A percentile compares a stretch with the other conserved stretches of the same genome.
These are phyloP conservation scores for Cairina moschata DNA, from an alignment of 2,113 vertebrate species.

Conservation along the genomic window DNA sequence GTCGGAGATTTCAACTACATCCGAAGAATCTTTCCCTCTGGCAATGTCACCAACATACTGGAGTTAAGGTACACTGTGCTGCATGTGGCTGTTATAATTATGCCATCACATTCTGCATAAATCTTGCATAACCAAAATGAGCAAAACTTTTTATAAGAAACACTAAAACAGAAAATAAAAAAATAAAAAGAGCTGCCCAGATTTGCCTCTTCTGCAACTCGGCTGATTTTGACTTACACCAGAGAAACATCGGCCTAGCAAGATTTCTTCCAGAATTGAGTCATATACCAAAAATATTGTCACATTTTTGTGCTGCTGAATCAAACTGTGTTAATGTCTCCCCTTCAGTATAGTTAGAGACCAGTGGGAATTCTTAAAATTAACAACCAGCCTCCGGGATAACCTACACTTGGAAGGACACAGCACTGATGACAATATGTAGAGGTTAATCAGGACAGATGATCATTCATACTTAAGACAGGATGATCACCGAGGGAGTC, in stretches of 20 bases:
- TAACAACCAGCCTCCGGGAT: neutral
- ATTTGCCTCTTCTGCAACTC: constrained; percentile 22
- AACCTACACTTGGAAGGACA: neutral
- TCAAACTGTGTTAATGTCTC: constrained; percentile 7
- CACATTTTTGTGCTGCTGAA: constrained; percentile 8
- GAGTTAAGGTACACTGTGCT: constrained; percentile 87
- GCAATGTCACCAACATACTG: constrained; percentile 96
- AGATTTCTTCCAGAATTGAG: constrained; percentile 3
- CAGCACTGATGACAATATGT: neutral
- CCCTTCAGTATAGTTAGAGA: neutral
- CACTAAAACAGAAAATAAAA: neutral
- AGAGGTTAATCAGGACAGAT: neutral
- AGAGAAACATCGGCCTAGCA: neutral
- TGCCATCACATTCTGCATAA: neutral
- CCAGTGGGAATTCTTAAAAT: constrained; percentile 32
- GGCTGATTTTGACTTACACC: constrained; percentile 31
- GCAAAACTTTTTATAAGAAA: neutral
- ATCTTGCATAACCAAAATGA: neutral
- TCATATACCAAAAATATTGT: neutral
- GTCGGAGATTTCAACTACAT: constrained; percentile 99
- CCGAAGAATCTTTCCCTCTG: constrained; percentile 94
- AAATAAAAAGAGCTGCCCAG: neutral
- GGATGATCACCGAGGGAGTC: neutral
- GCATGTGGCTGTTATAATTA: neutral
- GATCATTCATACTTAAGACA: neutral